These are phyloP conservation scores for Megastigmus dorsalis DNA, from an alignment of 2,888 invertebrate species.

Conservation along the genomic window DNA sequence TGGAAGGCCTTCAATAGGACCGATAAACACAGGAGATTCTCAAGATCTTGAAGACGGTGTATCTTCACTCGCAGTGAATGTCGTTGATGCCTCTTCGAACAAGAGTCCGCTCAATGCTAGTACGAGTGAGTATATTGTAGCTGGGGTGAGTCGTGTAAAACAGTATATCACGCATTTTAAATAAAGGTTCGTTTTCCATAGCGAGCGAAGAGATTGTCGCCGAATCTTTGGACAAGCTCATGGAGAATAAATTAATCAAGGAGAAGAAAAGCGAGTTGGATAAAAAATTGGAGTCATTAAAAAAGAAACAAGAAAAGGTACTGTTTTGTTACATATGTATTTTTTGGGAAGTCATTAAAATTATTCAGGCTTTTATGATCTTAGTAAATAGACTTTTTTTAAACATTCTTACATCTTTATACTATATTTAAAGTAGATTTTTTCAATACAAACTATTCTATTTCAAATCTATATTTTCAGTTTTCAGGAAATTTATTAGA, in stretches of 20 bases:
- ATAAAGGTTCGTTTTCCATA: conserved; percentile 55
- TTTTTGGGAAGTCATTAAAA: neutral
- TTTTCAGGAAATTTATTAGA: neutral
- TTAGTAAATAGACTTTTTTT: too few species aligned
- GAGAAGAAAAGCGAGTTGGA: conserved; percentile 90
- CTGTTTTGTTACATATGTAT: neutral
- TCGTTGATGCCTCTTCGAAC: conserved; percentile 63
- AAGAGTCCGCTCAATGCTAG: conserved; percentile 67
- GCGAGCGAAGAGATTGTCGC: conserved; percentile 78
- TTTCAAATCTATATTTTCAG: neutral
- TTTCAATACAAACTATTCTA: too few species aligned
- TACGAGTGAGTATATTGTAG: conserved; percentile 59
- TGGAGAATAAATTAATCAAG: conserved; percentile 87
- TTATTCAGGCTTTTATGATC: neutral
- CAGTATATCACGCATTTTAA: conserved; percentile 7
- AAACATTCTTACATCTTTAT: too few species aligned
- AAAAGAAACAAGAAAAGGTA: conserved; percentile 87
- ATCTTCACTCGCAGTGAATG: conserved; percentile 58
- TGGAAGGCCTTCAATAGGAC: conserved; percentile 67
- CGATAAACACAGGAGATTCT: conserved; percentile 64
- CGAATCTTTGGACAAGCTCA: conserved; percentile 86
- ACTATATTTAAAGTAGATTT: too few species aligned
- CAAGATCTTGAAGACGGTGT: conserved; percentile 67
- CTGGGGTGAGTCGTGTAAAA: neutral
- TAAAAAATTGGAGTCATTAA: conserved; percentile 88